phyloP scores from a whole-genome alignment of 2,113 vertebrate genomes.

The Marmota monax region DNA sequence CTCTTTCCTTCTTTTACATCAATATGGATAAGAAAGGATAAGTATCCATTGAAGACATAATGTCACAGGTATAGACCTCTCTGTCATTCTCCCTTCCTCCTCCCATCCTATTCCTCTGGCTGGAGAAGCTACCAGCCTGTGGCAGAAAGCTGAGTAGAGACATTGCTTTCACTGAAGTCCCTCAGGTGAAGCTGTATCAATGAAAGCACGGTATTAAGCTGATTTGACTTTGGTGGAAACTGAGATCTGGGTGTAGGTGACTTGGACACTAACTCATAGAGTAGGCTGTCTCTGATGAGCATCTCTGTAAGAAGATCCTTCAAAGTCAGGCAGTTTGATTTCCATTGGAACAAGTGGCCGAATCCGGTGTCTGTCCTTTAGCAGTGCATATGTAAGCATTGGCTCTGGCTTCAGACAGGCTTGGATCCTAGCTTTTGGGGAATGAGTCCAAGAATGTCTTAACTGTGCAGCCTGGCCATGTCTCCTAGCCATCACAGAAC shows the following conservation, averaged over 20 bases:
- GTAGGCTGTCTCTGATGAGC: background rate
- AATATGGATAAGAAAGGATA: constrained; percentile 17
- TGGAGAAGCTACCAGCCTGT: background rate
- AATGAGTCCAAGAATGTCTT: background rate
- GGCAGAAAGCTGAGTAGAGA: constrained; percentile 40
- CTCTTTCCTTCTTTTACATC: background rate
- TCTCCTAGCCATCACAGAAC: background rate
- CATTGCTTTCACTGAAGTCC: constrained; percentile 43
- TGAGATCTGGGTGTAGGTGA: background rate
- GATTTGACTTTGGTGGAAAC: constrained; percentile 28
- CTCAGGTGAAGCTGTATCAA: constrained; percentile 36
- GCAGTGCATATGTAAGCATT: constrained; percentile 3
- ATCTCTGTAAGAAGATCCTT: constrained; percentile 73
- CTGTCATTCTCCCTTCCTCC: no score
- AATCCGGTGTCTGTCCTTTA: constrained; percentile 59
- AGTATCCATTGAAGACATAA: background rate
- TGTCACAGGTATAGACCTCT: background rate
- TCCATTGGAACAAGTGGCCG: constrained; percentile 24
- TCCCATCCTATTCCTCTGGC: background rate
- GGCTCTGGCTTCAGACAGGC: background rate
- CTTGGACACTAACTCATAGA: background rate
- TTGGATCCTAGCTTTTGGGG: background rate
- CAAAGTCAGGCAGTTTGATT: constrained; percentile 25
- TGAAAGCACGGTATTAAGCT: constrained; percentile 57
- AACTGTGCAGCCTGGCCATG: background rate